phyloP scores from a whole-genome alignment of 2,113 vertebrate genomes.

The Ovibos moschatus region DNA sequence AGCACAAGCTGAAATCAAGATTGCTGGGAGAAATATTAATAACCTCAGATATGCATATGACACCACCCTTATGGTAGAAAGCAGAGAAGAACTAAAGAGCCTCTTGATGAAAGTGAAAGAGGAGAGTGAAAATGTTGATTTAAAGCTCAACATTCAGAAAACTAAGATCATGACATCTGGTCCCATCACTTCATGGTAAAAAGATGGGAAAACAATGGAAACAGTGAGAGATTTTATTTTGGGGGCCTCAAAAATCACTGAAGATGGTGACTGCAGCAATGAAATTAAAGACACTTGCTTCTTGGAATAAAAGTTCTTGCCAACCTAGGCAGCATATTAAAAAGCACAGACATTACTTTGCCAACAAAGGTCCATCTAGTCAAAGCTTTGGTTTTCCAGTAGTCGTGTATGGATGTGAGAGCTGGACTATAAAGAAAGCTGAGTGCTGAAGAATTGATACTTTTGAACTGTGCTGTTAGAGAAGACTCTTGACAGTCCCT shows the following conservation, averaged over 20 bases:
- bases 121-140: neutral
- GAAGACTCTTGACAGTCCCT: neutral
- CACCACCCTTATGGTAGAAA: neutral
- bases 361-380: neutral
- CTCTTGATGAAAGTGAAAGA: neutral
- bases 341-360: neutral
- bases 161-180: neutral
- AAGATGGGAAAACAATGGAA: neutral
- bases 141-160: neutral
- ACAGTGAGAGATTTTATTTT: neutral
- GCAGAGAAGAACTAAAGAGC: neutral
- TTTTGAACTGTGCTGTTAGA: fast-evolving
- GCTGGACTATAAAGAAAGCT: neutral
- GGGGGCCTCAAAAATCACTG: neutral
- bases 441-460: neutral
- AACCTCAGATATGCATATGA: neutral
- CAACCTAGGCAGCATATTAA: neutral
- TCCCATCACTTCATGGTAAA: neutral
- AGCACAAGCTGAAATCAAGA: neutral
- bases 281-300: neutral
- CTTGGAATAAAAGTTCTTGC: neutral
- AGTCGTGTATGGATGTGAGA: neutral
- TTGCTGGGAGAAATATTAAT: neutral
- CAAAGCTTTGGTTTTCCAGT: neutral
- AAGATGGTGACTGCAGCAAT: neutral